Base-by-base conservation (phyloP, 2,888 invertebrate species). In the Lepidochitona cinerea region DNA sequence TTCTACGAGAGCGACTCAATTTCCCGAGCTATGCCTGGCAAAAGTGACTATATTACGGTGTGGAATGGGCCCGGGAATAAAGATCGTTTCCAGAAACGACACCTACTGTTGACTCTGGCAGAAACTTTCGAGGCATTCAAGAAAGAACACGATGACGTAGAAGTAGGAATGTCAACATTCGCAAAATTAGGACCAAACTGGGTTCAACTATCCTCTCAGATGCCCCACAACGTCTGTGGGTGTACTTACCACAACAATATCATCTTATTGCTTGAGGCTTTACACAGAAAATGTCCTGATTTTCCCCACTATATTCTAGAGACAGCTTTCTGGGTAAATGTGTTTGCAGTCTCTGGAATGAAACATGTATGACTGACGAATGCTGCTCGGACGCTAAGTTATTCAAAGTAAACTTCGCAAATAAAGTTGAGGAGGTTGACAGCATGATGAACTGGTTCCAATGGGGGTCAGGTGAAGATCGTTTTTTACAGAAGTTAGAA, bases 171-270 rank as follows among this genome's bases (percentile, higher is more conserved):
- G 32, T 72, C 68, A 14, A 53, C 33, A 0, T 74, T 74, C 33
- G 68, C 68, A 18, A 59, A 66, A 33, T 14, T 74, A 26, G 52
- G 74, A 33, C 67, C 74, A 23, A 54, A 41, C 35, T 70, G 66
- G 33, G 74, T 74, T 14, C 26, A 18, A n/a, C 37, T 66, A 33
- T 36, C 36, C 26, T 52, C 71, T 29, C 18, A 53, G 37, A 59
- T 37, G 49, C 69, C 70, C 12, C 71, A 74, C 41, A 71, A 71
- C 26, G 68, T 74, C 3, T 74, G 74, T 32, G 67, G 36, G 5
- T 74, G 74, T 37, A 26, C 14, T 23, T 74, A 74, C 36, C 74
- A 74, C 37, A 64, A 29, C n/a, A 74, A 74, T 68, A 36, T 72
- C 7, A 70, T 66, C 12, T 67, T 74, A 23, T 74, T 12, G n/a